A percentile compares a stretch with the other conserved stretches of the same genome.
Evolutionary conservation across 2,113 vertebrate genomes (phyloP).

Genomic region (Fukomys damarensis): DNA sequence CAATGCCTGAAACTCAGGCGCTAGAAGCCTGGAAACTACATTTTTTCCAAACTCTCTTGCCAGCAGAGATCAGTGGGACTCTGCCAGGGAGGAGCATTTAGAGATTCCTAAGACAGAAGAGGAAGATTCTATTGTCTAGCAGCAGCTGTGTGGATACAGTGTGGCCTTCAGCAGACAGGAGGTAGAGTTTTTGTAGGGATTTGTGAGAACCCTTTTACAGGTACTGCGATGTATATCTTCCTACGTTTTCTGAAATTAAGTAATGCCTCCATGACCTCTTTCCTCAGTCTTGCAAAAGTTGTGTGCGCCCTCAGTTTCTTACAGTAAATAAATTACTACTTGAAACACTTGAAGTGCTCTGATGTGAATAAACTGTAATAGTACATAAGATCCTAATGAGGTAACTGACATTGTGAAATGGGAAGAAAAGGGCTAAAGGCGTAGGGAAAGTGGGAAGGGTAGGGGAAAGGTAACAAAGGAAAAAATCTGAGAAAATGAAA

Average conservation of each 20-base stretch:
- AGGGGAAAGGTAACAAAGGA: too few relatives aligned
- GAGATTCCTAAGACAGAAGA: background rate
- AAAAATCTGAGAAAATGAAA: too few relatives aligned
- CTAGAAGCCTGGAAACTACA: background rate
- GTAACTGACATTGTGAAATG: too few relatives aligned
- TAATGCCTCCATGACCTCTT: background rate
- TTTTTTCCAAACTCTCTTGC: conserved; percentile 1
- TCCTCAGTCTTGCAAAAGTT: background rate
- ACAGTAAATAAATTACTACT: background rate
- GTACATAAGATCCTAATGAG: too few relatives aligned
- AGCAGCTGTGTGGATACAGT: background rate
- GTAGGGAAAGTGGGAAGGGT: too few relatives aligned
- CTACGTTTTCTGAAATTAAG: background rate
- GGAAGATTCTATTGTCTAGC: background rate
- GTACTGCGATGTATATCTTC: background rate
- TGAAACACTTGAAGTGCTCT: background rate
- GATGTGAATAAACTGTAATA: too few relatives aligned
- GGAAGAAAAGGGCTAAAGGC: too few relatives aligned
- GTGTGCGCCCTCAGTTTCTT: background rate
- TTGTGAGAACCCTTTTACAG: background rate
- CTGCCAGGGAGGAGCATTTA: background rate
- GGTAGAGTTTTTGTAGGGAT: background rate
- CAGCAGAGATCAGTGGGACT: background rate
- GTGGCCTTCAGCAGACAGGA: background rate
- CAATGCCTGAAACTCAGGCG: background rate